phyloP scores from a whole-genome alignment of 2,888 invertebrate genomes.

The Danaus chrysippus region DNA sequence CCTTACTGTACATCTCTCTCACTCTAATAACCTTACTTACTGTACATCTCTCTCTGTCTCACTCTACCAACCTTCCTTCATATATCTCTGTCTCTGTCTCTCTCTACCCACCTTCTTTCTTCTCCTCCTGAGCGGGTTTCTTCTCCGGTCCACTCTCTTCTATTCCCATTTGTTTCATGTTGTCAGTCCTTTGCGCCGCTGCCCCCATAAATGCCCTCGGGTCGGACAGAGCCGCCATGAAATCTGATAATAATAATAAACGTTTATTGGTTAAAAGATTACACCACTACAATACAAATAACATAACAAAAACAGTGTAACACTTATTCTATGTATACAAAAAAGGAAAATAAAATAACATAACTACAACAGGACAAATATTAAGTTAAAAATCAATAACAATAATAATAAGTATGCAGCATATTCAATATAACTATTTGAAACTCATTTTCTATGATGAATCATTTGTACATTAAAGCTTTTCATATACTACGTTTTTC shows the following conservation, averaged over 20 bases:
- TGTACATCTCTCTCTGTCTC: not conserved
- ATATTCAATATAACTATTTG: too few relatives aligned
- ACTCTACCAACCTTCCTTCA: not conserved
- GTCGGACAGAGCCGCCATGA: slow-evolving; percentile 98
- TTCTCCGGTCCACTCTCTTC: slow-evolving; percentile 86
- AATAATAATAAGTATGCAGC: too few relatives aligned
- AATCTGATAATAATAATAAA: slow-evolving; percentile 78
- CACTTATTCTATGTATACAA: too few relatives aligned
- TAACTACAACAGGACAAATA: too few relatives aligned
- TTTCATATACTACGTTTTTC: too few relatives aligned
- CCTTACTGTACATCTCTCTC: not conserved
- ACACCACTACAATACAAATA: too few relatives aligned
- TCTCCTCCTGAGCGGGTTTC: slow-evolving; percentile 82
- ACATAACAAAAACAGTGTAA: too few relatives aligned
- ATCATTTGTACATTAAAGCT: too few relatives aligned
- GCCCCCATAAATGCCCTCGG: slow-evolving; percentile 94
- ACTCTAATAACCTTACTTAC: not conserved
- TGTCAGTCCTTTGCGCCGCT: slow-evolving; percentile 91
- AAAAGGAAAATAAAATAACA: too few relatives aligned
- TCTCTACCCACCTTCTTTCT: slow-evolving; percentile 81
- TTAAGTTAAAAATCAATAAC: too few relatives aligned
- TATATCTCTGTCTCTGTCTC: not conserved
- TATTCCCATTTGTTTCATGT: slow-evolving; percentile 97
- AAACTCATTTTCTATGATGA: too few relatives aligned
- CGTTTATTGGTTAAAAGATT: too few relatives aligned